These are phyloP conservation scores for Pomatorhinus ruficollis DNA, from an alignment of 2,113 vertebrate species.

Conservation along the genomic window DNA sequence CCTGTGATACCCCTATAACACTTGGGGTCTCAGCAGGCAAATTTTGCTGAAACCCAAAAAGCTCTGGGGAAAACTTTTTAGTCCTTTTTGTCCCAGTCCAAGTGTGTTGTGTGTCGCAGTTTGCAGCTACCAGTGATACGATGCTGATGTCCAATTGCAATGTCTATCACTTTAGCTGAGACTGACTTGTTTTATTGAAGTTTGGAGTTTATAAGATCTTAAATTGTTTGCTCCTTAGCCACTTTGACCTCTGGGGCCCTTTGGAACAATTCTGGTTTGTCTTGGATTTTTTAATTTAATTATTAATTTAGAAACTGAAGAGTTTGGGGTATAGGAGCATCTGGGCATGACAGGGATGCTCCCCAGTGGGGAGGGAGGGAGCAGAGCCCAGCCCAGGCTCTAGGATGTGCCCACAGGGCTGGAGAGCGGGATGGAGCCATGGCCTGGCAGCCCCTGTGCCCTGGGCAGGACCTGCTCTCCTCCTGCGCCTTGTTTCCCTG, in stretches of 20 bases:
- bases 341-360: background rate
- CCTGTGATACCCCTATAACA: background rate
- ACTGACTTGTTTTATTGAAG: background rate
- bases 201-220: background rate
- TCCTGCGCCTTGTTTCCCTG: slow-evolving; percentile 34
- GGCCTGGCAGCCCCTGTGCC: background rate
- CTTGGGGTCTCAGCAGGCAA: fast-evolving
- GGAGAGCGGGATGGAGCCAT: fast-evolving
- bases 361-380: background rate
- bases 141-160: fast-evolving
- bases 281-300: background rate
- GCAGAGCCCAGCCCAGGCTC: background rate
- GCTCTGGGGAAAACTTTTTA: background rate
- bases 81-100: background rate
- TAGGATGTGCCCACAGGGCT: fast-evolving
- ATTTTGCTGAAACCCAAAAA: background rate
- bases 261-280: background rate
- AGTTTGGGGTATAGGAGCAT: background rate
- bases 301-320: background rate
- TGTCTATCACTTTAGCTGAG: fast-evolving
- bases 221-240: background rate
- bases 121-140: background rate
- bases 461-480: background rate
- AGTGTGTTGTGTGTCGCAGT: background rate
- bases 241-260: slow-evolving; percentile 1